Evolutionary conservation across 30 jellyfish, hydroid and myxozoan species (phyloP), one percentile per base, ranked within the genome.

Genomic region (Chironex yamaguchii): DNA sequence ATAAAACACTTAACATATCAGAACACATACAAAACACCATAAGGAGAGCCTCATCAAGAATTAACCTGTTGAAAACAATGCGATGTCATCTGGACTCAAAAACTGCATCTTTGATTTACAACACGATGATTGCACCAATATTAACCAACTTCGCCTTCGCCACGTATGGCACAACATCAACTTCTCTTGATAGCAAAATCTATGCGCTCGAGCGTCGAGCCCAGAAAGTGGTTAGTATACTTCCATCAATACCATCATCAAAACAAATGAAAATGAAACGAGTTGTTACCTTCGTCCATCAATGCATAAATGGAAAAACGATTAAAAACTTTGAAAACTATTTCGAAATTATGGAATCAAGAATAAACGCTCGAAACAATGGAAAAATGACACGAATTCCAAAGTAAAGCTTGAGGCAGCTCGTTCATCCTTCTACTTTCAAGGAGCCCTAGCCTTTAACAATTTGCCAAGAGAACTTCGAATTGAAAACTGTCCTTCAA

Each of bases 121-220:
- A 31, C 21, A 12, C 85, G 58, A 34, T 74, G 83, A 36, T 74
- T 49, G 79, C 51, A 1, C 87, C 86, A 49, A 36, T 74, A 0
- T 49, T 74, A 28, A 74, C 87, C 30, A 29, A 42, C 79, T 34
- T 13, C 74, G 0, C 83, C 77, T 50, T 74, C 36, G 83, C 76
- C 76, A 63, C 42, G 12, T 75, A n/a, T n/a, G n/a, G n/a, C n/a
- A n/a, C n/a, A n/a, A n/a, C n/a, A 62, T 66, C 91, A 79, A 33
- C 79, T 35, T 4, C 82, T 69, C 82, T 69, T 31, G 85, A 71
- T 31, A 51, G 67, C 2, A 35, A 71, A 71, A 71, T 51, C 64
- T 33, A 35, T 71, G 85, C 85, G 34, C 73, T 71, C 64, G 85
- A 71, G 31, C 85, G 85, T 17, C 85, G 85, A 71, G 85, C 85